Percentiles rank a stretch among this genome's conserved stretches.
Conservation (phyloP, 2,888 invertebrate species). For the Spialia ferax region DNA sequence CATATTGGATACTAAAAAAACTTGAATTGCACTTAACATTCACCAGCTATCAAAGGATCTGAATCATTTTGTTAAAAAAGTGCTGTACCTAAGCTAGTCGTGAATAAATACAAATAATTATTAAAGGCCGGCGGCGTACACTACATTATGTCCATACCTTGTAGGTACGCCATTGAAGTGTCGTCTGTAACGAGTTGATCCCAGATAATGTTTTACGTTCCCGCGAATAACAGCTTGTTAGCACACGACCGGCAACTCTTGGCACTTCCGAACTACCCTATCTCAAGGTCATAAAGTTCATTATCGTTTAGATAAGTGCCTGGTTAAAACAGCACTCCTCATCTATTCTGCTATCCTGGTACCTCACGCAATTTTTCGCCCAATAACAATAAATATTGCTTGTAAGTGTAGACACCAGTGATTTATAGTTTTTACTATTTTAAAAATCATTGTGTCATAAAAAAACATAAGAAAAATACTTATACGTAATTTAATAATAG, state of each 20-base stretch:
- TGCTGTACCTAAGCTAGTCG: not conserved
- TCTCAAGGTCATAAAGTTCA: not conserved
- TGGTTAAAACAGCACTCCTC: constrained; percentile 25
- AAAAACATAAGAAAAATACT: no score
- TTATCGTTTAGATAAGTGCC: constrained; percentile 14
- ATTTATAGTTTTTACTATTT: constrained; percentile 26
- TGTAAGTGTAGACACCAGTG: constrained; percentile 2
- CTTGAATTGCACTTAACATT: no score
- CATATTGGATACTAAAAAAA: not conserved
- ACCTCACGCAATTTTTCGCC: constrained; percentile 43
- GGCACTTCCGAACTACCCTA: constrained; percentile 27
- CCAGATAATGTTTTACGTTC: constrained; percentile 59
- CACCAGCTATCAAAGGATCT: not conserved
- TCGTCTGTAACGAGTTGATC: constrained; percentile 71
- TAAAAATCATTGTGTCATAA: no score
- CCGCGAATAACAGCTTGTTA: constrained; percentile 48
- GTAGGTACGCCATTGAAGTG: constrained; percentile 65
- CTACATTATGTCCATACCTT: constrained; percentile 43
- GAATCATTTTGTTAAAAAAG: not conserved
- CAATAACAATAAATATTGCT: constrained; percentile 31
- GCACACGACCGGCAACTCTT: constrained; percentile 21
- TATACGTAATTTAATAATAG: no score
- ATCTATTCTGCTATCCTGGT: constrained; percentile 35
- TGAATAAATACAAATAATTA: constrained; percentile 40
- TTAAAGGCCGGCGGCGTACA: constrained; percentile 39